Percentiles rank a stretch among this genome's conserved stretches.
phyloP scores from a whole-genome alignment of 2,113 vertebrate species.

The Heterochromis multidens region DNA sequence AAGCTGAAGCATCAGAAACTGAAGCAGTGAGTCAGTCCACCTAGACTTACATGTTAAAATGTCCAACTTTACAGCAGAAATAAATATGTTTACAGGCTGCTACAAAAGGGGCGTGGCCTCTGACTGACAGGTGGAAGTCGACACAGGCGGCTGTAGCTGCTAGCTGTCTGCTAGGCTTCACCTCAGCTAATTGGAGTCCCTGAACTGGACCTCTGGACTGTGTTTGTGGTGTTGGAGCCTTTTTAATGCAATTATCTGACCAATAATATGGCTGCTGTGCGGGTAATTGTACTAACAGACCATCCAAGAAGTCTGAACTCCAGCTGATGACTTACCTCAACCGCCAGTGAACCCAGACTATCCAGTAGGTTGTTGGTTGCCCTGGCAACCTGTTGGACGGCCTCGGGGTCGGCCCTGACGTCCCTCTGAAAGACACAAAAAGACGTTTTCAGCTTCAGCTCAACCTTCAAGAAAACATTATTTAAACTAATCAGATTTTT shows the following conservation, averaged over 20 bases:
- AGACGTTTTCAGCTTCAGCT: not conserved
- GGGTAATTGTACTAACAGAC: not conserved
- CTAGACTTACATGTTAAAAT: too few species aligned
- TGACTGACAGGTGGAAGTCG: not conserved
- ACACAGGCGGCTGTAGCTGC: not conserved
- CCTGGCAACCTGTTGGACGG: slow-evolving; percentile 71
- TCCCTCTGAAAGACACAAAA: slow-evolving; percentile 67
- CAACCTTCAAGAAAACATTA: not conserved
- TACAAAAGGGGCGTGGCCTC: not conserved
- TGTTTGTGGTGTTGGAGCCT: too few species aligned
- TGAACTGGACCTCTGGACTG: too few species aligned
- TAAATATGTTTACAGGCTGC: not conserved
- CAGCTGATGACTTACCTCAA: slow-evolving; percentile 76
- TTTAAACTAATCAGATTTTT: too few species aligned
- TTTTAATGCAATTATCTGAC: too few species aligned
- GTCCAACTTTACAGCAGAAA: not conserved
- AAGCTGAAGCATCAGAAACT: not conserved
- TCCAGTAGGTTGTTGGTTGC: slow-evolving; percentile 78
- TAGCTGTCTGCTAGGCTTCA: not conserved
- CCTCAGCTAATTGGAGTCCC: not conserved
- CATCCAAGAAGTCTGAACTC: not conserved
- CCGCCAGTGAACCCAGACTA: slow-evolving; percentile 77
- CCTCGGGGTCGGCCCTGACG: slow-evolving; percentile 70
- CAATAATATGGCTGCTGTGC: not conserved
- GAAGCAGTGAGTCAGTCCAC: not conserved